phyloP scores from a whole-genome alignment of 2,797 vertebrate genomes.

The Eutrigla gurnardus region DNA sequence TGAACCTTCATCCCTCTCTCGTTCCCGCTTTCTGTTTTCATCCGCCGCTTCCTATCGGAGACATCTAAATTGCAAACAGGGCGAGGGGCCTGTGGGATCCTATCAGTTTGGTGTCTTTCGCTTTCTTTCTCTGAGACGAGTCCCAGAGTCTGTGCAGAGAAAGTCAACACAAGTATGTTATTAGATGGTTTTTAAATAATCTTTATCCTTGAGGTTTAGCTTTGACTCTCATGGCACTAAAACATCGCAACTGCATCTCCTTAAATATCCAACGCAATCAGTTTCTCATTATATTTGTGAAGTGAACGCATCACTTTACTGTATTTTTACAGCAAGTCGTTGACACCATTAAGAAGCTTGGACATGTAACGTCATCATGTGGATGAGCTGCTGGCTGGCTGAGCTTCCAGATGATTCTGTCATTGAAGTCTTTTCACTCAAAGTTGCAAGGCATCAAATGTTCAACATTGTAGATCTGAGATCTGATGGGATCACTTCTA shows the following conservation, averaged over 20 bases:
- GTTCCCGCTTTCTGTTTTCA: constrained; percentile 43
- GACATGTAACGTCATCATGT: background rate
- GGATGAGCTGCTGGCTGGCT: background rate
- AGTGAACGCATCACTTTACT: background rate
- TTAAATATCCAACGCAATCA: background rate
- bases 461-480: background rate
- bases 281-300: background rate
- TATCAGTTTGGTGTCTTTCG: constrained; percentile 43
- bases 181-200: background rate
- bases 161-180: constrained; percentile 20
- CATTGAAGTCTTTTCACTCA: background rate
- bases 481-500: background rate
- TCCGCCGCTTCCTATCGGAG: constrained; percentile 34
- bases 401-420: background rate
- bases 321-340: background rate
- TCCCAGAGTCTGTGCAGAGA: constrained; percentile 20
- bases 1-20: constrained; percentile 49
- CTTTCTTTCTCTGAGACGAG: constrained; percentile 30
- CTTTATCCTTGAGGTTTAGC: constrained; percentile 2
- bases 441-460: background rate
- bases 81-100: constrained; percentile 41
- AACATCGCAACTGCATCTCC: background rate
- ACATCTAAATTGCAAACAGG: constrained; percentile 62
- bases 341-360: background rate
- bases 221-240: background rate